A percentile compares a stretch with the other conserved stretches of the same genome.
phyloP scores from a whole-genome alignment of 1,140 invertebrate genomes.

The Hylaeus volcanicus region DNA sequence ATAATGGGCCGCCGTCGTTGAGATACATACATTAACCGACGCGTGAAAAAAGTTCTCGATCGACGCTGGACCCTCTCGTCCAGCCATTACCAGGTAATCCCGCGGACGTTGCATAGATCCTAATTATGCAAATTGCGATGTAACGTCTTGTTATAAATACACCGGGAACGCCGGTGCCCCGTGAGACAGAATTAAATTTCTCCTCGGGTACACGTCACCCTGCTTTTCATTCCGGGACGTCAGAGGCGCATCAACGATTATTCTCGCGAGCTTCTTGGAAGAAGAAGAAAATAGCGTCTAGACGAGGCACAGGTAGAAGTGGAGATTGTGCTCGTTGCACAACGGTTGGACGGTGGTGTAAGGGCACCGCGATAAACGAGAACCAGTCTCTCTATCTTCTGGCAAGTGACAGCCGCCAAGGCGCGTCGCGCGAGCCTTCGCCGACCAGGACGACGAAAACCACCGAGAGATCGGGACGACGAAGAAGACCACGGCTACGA shows the following conservation, averaged over 20 bases:
- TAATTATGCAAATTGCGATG: conserved; percentile 43
- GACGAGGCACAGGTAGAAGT: neutral
- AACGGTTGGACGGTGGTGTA: neutral
- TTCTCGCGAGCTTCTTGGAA: conserved; percentile 32
- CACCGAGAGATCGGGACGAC: neutral
- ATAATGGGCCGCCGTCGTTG: neutral
- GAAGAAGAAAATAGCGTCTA: conserved; percentile 36
- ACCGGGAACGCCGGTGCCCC: neutral
- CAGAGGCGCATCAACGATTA: conserved; percentile 33
- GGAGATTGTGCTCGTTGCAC: conserved; percentile 17
- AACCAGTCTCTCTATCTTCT: conserved; percentile 54
- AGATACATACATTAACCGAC: neutral
- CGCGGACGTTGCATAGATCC: conserved; percentile 16
- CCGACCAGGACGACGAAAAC: conserved; percentile 15
- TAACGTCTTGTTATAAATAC: conserved; percentile 45
- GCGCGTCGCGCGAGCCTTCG: neutral
- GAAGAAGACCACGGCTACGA: neutral
- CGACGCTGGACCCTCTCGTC: neutral
- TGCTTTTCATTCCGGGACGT: conserved; percentile 41
- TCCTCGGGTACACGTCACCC: conserved; percentile 27
- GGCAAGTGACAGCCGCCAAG: conserved; percentile 43
- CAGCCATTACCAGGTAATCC: conserved; percentile 1
- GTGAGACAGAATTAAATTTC: conserved; percentile 29
- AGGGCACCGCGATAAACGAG: conserved; percentile 48
- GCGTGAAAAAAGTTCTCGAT: neutral